phyloP scores from a whole-genome alignment of 92 coral and sea anemone species.

The Epizoanthus fatuus region DNA sequence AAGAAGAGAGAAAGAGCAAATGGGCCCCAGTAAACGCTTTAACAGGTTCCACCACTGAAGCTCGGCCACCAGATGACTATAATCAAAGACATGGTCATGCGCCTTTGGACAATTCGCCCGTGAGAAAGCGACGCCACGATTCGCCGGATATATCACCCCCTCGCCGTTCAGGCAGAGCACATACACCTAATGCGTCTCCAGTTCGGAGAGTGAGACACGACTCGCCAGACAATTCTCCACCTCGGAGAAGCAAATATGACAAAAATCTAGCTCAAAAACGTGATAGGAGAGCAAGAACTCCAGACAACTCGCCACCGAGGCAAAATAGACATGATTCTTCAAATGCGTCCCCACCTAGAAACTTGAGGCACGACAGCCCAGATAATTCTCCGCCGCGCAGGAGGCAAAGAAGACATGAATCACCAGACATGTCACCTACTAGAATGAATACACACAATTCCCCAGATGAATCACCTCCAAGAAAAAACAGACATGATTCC shows the following conservation, averaged over 20 bases:
- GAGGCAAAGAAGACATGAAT: conserved; percentile 56
- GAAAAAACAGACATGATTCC: conserved; percentile 43
- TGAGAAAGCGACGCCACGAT: conserved; percentile 35
- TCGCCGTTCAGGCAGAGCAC: conserved; percentile 3
- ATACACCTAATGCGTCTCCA: conserved; percentile 20
- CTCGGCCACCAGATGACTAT: background rate
- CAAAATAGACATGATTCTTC: conserved; percentile 33
- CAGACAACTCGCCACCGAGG: conserved; percentile 37
- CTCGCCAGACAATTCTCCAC: conserved; percentile 74
- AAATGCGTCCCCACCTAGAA: conserved; percentile 67
- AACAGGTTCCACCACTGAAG: background rate
- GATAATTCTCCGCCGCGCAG: conserved; percentile 90
- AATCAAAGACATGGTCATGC: background rate
- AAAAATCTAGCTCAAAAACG: background rate
- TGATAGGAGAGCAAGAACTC: conserved; percentile 18
- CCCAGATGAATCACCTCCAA: conserved; percentile 45
- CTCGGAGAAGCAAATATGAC: conserved; percentile 41
- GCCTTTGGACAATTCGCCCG: conserved; percentile 16
- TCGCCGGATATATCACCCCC: conserved; percentile 46
- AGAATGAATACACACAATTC: conserved; percentile 27
- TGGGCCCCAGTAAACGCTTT: conserved; percentile 90
- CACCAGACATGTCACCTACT: conserved; percentile 73
- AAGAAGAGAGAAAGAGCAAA: conserved; percentile 84
- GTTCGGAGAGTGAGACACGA: conserved; percentile 47
- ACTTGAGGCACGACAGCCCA: conserved; percentile 70